Evolutionary conservation across 1,140 invertebrate genomes (phyloP), one percentile per base, ranked within the genome.

Genomic region (Sycophaga agraensis): DNA sequence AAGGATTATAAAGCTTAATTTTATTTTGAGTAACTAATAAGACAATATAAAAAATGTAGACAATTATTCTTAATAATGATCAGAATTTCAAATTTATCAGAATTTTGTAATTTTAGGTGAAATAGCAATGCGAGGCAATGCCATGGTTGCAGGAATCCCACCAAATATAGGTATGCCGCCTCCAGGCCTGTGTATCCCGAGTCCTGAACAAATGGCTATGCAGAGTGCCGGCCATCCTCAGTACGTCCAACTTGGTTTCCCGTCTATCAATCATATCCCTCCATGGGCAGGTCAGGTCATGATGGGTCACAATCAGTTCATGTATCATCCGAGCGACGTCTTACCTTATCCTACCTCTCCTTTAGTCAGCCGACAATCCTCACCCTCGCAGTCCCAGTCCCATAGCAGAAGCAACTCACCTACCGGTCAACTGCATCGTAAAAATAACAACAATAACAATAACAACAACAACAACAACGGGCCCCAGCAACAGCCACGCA

Each of bases 361-460:
- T 4, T 72, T 80, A 68, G 77, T 81, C 66, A 82, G 80, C 65
- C 79, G 78, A 6, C 81, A 81, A 59, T 81, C 79, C 9, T 82
- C 82, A 46, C 80, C 81, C 12, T 80, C 79, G 26, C 80, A 81
- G 55, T 82, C 80, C 4, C 72, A 75, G 59, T 80, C 77, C 45
- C 78, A 79, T 50, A 79, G 79, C 69, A 70, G 80, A 40, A 76
- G 78, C 45, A 79, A 75, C 55, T 82, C 81, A 37, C 79, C 82
- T 22, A 71, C 72, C 43, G 64, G 70, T 26, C 68, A 71, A 14
- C 61, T 73, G 43, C 64, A 60, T 7, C 61, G 45, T 5, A 48
- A 55, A 9, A 45, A 34, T 9, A 64, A 53, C 9, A 55, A 62
- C 7, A 58, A 40, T 11, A 45, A 63, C 12, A 60, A 66, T 8